phyloP scores from a whole-genome alignment of 2,888 invertebrate genomes.

The Pteria penguin region DNA sequence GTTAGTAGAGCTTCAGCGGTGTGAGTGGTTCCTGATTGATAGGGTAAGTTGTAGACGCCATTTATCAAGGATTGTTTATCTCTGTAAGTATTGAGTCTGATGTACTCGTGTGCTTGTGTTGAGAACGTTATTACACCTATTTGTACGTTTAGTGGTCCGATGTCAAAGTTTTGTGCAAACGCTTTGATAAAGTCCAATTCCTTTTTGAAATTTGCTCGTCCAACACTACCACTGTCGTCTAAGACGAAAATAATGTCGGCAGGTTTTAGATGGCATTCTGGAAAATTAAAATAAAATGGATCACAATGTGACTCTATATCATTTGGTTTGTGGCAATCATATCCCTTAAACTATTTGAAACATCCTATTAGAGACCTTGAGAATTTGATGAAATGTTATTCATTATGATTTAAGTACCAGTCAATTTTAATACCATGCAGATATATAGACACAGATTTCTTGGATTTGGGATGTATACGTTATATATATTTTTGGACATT shows the following conservation, averaged over 20 bases:
- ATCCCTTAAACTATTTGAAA: too few species aligned
- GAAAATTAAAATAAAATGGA: too few species aligned
- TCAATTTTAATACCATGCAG: too few species aligned
- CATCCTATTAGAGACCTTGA: too few species aligned
- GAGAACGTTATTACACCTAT: conserved; percentile 54
- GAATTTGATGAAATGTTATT: too few species aligned
- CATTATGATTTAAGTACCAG: too few species aligned
- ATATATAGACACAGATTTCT: too few species aligned
- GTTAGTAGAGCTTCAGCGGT: conserved; percentile 59
- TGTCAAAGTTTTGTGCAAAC: conserved; percentile 35
- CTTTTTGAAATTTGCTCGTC: conserved; percentile 2
- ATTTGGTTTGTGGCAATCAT: too few species aligned
- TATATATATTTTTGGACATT: too few species aligned
- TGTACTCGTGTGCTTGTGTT: conserved; percentile 50
- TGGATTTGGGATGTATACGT: too few species aligned
- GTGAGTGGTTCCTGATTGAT: conserved; percentile 62
- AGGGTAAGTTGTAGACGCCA: conserved; percentile 55
- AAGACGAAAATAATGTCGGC: conserved; percentile 20
- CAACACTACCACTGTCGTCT: conserved; percentile 12
- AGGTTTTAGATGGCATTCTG: conserved; percentile 19
- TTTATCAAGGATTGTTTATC: conserved; percentile 30
- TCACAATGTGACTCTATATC: too few species aligned
- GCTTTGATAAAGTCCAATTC: conserved; percentile 1
- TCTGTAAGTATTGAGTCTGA: conserved; percentile 46
- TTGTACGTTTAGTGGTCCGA: conserved; percentile 53